These are phyloP conservation scores for Chionomys nivalis DNA, from an alignment of 2,113 vertebrate genomes.

Conservation along the genomic window DNA sequence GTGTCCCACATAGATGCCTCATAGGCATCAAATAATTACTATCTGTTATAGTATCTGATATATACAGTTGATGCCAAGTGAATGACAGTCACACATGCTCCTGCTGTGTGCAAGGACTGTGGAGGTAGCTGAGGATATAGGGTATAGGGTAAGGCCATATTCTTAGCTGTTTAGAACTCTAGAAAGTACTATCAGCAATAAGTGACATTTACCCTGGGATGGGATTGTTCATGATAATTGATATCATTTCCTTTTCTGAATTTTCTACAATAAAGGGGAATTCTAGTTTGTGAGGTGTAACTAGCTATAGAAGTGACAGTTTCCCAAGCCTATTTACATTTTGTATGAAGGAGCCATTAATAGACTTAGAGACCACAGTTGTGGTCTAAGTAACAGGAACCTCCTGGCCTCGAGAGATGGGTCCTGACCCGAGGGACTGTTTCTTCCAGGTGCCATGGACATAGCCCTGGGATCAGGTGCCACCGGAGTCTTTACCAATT, in stretches of 20 bases:
- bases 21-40: not conserved
- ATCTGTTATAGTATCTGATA: not conserved
- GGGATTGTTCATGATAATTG: not conserved
- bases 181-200: not conserved
- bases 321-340: not conserved
- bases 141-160: not conserved
- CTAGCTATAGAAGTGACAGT: not conserved
- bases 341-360: not conserved
- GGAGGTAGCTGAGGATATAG: not conserved
- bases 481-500: constrained; percentile 96
- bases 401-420: not conserved
- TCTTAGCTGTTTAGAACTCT: not conserved
- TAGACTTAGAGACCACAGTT: not conserved
- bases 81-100: not conserved
- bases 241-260: not conserved
- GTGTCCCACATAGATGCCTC: not conserved
- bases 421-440: not conserved
- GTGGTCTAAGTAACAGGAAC: not conserved
- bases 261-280: constrained; percentile 34
- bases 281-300: not conserved
- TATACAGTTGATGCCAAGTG: not conserved
- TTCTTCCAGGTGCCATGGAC: constrained; percentile 93
- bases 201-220: not conserved
- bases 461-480: constrained; percentile 95
- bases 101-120: not conserved